Conservation (phyloP, 2,797 vertebrate species). For the Mionectes olivaceus region DNA sequence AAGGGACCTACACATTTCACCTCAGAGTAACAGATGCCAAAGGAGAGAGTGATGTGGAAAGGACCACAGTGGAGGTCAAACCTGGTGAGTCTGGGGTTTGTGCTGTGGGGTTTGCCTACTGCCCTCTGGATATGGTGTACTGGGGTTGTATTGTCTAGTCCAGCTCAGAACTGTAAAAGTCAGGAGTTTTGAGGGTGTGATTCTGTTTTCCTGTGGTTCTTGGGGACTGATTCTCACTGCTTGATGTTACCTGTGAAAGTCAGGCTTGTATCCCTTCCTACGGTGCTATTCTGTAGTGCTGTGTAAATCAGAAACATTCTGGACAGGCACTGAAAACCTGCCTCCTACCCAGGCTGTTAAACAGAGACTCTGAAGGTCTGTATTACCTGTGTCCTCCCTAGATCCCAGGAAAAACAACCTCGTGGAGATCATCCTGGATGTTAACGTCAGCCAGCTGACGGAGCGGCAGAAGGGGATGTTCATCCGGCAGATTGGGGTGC, state of each 20-base stretch:
- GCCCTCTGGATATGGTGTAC: neutral
- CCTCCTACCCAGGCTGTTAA: neutral
- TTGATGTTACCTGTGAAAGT: neutral
- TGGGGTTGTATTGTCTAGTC: neutral
- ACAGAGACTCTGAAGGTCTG: neutral
- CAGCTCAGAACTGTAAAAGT: neutral
- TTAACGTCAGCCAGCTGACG: conserved; percentile 89
- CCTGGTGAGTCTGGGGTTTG: conserved; percentile 82
- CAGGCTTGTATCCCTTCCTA: neutral
- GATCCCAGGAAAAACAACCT: conserved; percentile 90
- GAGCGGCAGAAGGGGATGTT: conserved; percentile 96
- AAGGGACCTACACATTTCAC: conserved; percentile 93
- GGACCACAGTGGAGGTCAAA: conserved; percentile 89
- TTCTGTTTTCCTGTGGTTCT: neutral
- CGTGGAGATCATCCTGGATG: conserved; percentile 95
- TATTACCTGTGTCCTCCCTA: conserved; percentile 56
- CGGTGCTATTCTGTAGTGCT: neutral
- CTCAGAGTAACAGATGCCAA: conserved; percentile 94
- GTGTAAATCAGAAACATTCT: neutral
- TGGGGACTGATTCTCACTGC: neutral
- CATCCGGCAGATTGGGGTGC: conserved; percentile 93
- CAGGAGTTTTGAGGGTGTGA: neutral
- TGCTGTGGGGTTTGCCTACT: neutral
- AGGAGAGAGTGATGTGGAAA: conserved; percentile 87
- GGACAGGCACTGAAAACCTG: neutral